A percentile compares a stretch with the other conserved stretches of the same genome.
Evolutionary conservation across 2,113 vertebrate genomes (phyloP).

Genomic region (Sapajus apella): DNA sequence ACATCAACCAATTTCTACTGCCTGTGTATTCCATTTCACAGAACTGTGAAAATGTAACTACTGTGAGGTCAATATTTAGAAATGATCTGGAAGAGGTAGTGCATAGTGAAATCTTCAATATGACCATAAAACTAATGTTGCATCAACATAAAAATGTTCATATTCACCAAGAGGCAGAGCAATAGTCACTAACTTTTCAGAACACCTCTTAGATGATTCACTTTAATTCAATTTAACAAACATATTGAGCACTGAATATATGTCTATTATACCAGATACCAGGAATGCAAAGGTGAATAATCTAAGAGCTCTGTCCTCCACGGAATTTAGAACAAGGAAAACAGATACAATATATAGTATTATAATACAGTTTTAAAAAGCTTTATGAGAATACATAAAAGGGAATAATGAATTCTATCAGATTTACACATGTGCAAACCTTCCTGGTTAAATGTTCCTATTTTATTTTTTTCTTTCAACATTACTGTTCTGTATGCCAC

Average conservation of each 20-base stretch:
- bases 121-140: slow-evolving; percentile 77
- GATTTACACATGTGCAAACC: neutral
- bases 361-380: neutral
- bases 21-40: slow-evolving; percentile 70
- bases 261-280: neutral
- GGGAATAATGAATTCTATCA: neutral
- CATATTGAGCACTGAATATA: neutral
- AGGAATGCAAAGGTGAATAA: slow-evolving; percentile 38
- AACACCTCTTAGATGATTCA: slow-evolving; percentile 53
- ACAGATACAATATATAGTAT: neutral
- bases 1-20: slow-evolving; percentile 65
- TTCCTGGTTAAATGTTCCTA: slow-evolving; percentile 31
- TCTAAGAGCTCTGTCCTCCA: neutral
- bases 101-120: slow-evolving; percentile 69
- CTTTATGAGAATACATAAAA: slow-evolving; percentile 1
- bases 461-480: slow-evolving; percentile 12
- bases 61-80: slow-evolving; percentile 73
- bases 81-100: slow-evolving; percentile 58
- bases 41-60: slow-evolving; percentile 70
- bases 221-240: slow-evolving; percentile 69
- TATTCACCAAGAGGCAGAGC: slow-evolving; percentile 66
- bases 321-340: slow-evolving; percentile 43
- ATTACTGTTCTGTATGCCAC: neutral
- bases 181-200: slow-evolving; percentile 65
- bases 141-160: slow-evolving; percentile 63